Conservation (phyloP, 2,888 invertebrate species). For the Dolichomitus sp. region DNA sequence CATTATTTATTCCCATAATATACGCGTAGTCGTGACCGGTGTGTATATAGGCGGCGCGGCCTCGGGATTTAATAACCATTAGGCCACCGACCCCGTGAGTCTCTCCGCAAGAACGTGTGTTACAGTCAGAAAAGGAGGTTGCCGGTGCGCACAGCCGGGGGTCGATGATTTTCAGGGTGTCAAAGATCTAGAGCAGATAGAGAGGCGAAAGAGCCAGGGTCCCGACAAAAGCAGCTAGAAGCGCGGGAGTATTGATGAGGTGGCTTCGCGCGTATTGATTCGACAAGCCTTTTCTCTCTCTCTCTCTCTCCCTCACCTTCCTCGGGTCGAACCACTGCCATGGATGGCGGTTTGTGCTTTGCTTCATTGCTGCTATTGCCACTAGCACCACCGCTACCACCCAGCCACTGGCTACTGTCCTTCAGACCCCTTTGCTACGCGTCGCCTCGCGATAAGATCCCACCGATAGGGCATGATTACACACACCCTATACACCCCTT, state of each 20-base stretch:
- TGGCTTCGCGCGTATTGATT: slow-evolving; percentile 83
- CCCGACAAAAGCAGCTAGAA: slow-evolving; percentile 9
- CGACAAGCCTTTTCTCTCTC: slow-evolving; percentile 60
- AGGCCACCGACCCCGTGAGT: slow-evolving; percentile 65
- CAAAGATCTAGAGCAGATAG: slow-evolving; percentile 84
- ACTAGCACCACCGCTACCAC: neutral
- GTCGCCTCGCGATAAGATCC: slow-evolving; percentile 83
- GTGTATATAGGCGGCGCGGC: slow-evolving; percentile 19
- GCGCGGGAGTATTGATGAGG: slow-evolving; percentile 81
- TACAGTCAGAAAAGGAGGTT: slow-evolving; percentile 51
- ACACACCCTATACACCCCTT: slow-evolving; percentile 72
- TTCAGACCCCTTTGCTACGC: slow-evolving; percentile 80
- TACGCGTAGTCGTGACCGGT: slow-evolving; percentile 48
- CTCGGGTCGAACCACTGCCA: slow-evolving; percentile 26
- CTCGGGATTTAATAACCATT: slow-evolving; percentile 81
- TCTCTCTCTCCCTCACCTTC: slow-evolving; percentile 31
- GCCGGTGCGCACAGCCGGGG: slow-evolving; percentile 43
- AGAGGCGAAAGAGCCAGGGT: slow-evolving; percentile 69
- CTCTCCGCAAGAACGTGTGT: slow-evolving; percentile 27
- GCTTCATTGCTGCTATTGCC: slow-evolving; percentile 35
- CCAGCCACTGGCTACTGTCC: slow-evolving; percentile 70
- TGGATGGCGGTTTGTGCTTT: slow-evolving; percentile 45
- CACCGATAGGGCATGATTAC: slow-evolving; percentile 84
- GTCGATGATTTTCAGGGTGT: slow-evolving; percentile 82
- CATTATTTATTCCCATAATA: slow-evolving; percentile 54